Base-by-base conservation (phyloP, 2,888 invertebrate species). In the Sarcophaga variegata region DNA sequence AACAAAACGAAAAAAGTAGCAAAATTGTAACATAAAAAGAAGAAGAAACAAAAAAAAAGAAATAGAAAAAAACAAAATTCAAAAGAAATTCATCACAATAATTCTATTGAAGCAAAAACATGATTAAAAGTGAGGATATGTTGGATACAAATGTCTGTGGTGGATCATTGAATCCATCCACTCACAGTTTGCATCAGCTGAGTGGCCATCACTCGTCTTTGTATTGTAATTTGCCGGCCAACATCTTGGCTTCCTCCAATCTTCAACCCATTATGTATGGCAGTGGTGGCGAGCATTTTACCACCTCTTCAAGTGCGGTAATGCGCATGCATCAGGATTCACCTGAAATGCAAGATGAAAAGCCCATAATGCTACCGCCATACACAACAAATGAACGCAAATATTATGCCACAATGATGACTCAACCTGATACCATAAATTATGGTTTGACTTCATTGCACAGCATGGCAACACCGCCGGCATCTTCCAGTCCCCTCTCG, bases 91-190 rank as follows among this genome's bases (percentile, higher is more conserved):
- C 71, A 78, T 12, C 6, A 49, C 60, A 81, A 25, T 74, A 72
- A 14, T 54, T 54, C 17, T 54, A 14, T 54, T 54, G 12, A 54
- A 54, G 17, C 17, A 54, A 54, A 54, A 54, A 0, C 5, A 93
- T 93, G 93, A 92, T 93, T 49, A 93, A 93, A 90, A 92, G 92
- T 90, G 93, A 93, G 90, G 93, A 93, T 78, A 88, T 91, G 82
- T 89, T 91, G 62, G 92, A 93, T 66, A 66, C 90, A 67, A 89
- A 89, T 10, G 88, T 88, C 47, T 88, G 88, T 72, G 76, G 87
- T 72, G 76, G 87, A 17, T 69, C 79, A 2, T 67, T 87, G 37
- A 87, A 86, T 83, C 66, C 88, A 14, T 84, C 88, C 72, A 37
- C 1, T 1, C 88, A 89, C 54, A 67, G 85, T 6, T 67, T 84